Evolutionary conservation across 2,888 invertebrate genomes (phyloP).

Genomic region (Leucophora obtusa): DNA sequence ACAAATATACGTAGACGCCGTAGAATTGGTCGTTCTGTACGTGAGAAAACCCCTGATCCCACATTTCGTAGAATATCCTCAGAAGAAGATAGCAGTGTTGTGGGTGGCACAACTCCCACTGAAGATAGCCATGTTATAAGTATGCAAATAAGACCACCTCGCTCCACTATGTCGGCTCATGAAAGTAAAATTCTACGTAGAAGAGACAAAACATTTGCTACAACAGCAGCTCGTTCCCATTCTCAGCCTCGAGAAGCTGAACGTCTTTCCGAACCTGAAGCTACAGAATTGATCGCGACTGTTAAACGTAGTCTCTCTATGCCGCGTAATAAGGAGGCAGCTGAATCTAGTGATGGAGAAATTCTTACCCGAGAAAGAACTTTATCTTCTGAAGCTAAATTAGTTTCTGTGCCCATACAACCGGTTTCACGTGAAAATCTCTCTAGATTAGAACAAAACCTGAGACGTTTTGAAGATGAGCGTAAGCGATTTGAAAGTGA

Average conservation of each 20-base stretch:
- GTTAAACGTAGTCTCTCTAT: constrained; percentile 76
- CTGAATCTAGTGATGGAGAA: constrained; percentile 76
- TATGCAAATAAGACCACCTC: constrained; percentile 75
- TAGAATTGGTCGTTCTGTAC: constrained; percentile 80
- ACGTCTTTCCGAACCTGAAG: constrained; percentile 73
- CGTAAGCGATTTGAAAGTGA: constrained; percentile 78
- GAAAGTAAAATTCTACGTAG: constrained; percentile 77
- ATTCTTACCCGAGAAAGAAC: constrained; percentile 38
- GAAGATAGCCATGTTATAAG: constrained; percentile 69
- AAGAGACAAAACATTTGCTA: constrained; percentile 75
- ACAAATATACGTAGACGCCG: constrained; percentile 80
- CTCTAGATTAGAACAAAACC: constrained; percentile 75
- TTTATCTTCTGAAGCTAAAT: constrained; percentile 44
- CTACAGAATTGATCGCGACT: constrained; percentile 71
- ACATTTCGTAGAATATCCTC: constrained; percentile 64
- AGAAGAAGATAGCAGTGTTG: constrained; percentile 69
- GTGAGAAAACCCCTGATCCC: constrained; percentile 82
- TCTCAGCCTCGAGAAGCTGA: constrained; percentile 76
- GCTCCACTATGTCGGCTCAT: constrained; percentile 72
- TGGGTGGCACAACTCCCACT: constrained; percentile 57
- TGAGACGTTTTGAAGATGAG: constrained; percentile 77
- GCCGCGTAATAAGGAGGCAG: constrained; percentile 74
- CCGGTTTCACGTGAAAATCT: constrained; percentile 68
- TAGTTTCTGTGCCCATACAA: constrained; percentile 33
- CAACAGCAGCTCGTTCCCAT: constrained; percentile 77